Evolutionary conservation across 2,113 vertebrate species (phyloP).

Genomic region (Scomber colias): DNA sequence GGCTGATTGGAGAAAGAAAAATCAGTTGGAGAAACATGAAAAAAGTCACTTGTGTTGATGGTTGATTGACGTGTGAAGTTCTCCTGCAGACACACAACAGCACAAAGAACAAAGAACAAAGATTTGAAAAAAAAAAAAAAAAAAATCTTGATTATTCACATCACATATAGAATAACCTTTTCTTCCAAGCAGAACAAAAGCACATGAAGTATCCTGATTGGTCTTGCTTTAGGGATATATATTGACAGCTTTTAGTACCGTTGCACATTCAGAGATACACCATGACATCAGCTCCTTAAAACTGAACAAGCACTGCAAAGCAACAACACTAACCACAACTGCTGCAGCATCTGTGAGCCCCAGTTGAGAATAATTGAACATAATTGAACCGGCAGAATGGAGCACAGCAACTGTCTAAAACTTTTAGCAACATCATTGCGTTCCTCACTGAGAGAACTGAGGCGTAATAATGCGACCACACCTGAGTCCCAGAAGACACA

Average conservation of each 20-base stretch:
- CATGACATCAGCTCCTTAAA: not conserved
- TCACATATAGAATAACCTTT: too few relatives aligned
- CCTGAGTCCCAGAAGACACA: constrained; percentile 55
- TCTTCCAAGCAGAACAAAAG: too few relatives aligned
- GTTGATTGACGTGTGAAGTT: not conserved
- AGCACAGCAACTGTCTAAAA: constrained; percentile 20
- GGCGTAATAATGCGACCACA: constrained; percentile 45
- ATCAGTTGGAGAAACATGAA: too few relatives aligned
- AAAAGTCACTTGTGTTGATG: too few relatives aligned
- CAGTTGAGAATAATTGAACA: constrained; percentile 47
- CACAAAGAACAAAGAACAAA: not conserved
- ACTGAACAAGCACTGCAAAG: constrained; percentile 3
- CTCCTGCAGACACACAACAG: not conserved
- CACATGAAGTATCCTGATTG: not conserved
- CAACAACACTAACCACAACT: constrained; percentile 1
- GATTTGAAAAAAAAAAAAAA: not conserved
- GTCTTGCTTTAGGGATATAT: too few relatives aligned
- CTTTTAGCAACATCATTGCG: constrained; percentile 24
- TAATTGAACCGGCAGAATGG: constrained; percentile 48
- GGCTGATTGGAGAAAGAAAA: too few relatives aligned
- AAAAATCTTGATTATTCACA: not conserved
- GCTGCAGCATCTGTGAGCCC: constrained; percentile 27
- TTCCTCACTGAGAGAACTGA: constrained; percentile 12
- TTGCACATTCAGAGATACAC: not conserved
- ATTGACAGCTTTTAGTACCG: not conserved